Base-by-base conservation (phyloP, 1,140 invertebrate genomes). In the Drosophila lowei region DNA sequence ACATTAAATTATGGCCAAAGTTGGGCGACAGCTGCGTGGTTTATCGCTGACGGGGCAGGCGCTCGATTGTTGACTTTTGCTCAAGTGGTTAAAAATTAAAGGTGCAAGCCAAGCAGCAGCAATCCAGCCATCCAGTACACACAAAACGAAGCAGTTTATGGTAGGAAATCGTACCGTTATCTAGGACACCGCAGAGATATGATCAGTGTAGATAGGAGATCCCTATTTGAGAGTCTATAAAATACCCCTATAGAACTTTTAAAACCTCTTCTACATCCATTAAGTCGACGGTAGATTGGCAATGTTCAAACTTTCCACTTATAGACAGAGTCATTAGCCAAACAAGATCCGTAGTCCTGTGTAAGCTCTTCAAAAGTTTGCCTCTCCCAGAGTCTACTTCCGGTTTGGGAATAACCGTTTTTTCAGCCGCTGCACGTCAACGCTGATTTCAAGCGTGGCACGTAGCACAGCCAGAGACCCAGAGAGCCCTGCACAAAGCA, bases 11-110 rank as follows among this genome's bases (percentile, higher is more conserved):
- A 84, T 79, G 72, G 63, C 68, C 88, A 84, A 90, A 90, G 89
- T 90, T 90, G 71, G 73, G 79, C 89, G 88, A 90, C 88, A 90
- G 88, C 88, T 90, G 79, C 80, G 67, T 86, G 81, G 72, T 85
- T 85, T 85, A 85, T 85, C 81, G 81, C 81, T 77, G 64, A 68
- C 65, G 55, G 64, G 73, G 68, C 81, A 80, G 74, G 68, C 81
- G 77, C 81, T 77, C 73, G 77, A 81, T 77, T 85, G 81, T 86
- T 86, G 83, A 85, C 81, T 81, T 62, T 77, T 71, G 73, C 79
- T 86, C 81, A 77, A 85, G 81, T 74, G 77, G 57, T 44, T 74
- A 54, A 64, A 77, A 75, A 74, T 80, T 86, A 86, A 80, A 77
- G 63, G 47, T n/a, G 41, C 68, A 38, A 68, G 42, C 55, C 44